A percentile compares a stretch with the other conserved stretches of the same genome.
Conservation (phyloP, 2,888 invertebrate species). For the Bruchidius siliquastri region DNA sequence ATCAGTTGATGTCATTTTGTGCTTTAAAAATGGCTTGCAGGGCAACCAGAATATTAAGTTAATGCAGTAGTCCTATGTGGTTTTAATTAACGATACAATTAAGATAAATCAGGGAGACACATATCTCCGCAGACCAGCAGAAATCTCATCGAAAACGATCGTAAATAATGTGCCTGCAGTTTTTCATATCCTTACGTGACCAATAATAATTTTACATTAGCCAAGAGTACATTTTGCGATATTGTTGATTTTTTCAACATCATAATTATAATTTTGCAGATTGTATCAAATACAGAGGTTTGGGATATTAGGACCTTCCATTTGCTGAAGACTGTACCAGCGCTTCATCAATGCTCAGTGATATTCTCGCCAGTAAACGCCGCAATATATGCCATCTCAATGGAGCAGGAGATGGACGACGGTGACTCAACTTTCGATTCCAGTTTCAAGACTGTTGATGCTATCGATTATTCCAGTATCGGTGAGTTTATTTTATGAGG, state of each 20-base stretch:
- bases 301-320: constrained; percentile 97
- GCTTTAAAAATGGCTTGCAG: no score
- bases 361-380: constrained; percentile 83
- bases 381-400: constrained; percentile 81
- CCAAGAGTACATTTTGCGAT: no score
- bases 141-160: no score
- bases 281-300: constrained; percentile 96
- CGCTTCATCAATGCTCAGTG: constrained; percentile 83
- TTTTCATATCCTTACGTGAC: no score
- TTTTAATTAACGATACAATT: no score
- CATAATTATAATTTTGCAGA: constrained; percentile 46
- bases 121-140: no score
- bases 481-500: constrained; percentile 52
- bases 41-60: no score
- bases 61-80: no score
- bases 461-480: constrained; percentile 90
- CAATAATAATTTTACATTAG: no score
- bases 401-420: constrained; percentile 69
- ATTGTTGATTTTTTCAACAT: not conserved
- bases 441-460: constrained; percentile 92
- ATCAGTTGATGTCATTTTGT: no score
- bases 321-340: constrained; percentile 87
- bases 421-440: constrained; percentile 77
- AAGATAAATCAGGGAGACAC: no score
- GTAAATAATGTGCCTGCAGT: no score